Conservation (phyloP, 2,113 vertebrate species). For the Herpetotheres cachinnans region DNA sequence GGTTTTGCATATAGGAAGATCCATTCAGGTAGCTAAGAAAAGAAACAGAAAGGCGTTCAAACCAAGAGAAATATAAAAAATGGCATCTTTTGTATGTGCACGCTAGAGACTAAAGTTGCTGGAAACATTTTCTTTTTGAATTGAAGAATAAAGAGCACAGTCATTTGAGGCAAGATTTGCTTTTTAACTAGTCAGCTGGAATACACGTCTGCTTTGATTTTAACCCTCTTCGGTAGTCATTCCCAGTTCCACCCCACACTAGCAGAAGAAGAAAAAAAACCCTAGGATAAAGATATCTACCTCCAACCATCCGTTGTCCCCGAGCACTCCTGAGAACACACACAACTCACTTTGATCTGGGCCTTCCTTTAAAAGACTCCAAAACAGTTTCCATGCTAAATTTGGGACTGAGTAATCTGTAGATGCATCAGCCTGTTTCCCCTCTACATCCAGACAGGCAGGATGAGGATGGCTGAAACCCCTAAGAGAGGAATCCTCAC, state of each 20-base stretch:
- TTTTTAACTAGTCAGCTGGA: neutral
- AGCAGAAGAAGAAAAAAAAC: neutral
- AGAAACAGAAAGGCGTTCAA: neutral
- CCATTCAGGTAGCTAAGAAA: neutral
- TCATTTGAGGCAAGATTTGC: neutral
- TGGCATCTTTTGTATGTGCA: neutral
- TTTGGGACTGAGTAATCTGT: neutral
- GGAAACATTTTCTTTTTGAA: neutral
- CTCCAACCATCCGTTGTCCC: neutral
- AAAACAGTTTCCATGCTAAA: rapidly evolving
- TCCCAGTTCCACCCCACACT: neutral
- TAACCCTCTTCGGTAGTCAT: neutral
- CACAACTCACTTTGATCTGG: neutral
- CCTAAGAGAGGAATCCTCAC: rapidly evolving
- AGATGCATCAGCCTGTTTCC: neutral
- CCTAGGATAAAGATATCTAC: rapidly evolving
- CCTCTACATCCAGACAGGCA: rapidly evolving
- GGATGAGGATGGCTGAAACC: neutral
- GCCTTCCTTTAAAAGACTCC: neutral
- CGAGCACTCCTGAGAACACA: neutral
- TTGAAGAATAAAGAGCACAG: neutral
- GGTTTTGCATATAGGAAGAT: neutral
- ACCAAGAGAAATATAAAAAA: neutral
- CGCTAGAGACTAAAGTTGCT: neutral
- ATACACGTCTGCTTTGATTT: neutral